Base-by-base conservation (phyloP, 2,888 invertebrate genomes). In the Eulithis testata region DNA sequence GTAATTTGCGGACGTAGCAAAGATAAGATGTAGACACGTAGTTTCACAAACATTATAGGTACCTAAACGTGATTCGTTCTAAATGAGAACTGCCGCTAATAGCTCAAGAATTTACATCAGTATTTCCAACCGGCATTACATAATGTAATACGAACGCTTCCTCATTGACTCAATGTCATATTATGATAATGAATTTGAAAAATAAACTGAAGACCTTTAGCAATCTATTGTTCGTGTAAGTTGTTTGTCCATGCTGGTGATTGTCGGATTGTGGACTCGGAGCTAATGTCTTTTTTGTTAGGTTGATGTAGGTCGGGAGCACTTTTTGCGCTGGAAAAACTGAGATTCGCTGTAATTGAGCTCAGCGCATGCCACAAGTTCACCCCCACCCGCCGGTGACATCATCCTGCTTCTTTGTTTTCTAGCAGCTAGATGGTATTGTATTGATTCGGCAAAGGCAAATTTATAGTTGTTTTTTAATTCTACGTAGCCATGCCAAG, bases 291-390 rank as follows among this genome's bases (percentile, higher is more conserved):
- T 79, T 87, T 85, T 85, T 86, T 85, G 80, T 75, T 63, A 76
- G 71, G 79, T 91, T 92, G 90, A 84, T 88, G 90, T 89, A 92
- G 92, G 92, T 92, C 91, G 87, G 79, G 87, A 63, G 78, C 73
- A 70, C 73, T 77, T 86, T 85, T 88, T 85, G 75, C 66, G 73
- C 64, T 76, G 80, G 76, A 87, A 89, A 89, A 89, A 87, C 76
- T 69, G 63, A 77, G 76, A 80, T 81, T 77, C 78, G 79, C 78
- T 77, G 78, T 72, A 76, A 79, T 78, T 75, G 77, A 77, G 78
- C 78, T 72, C 50, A 64, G 68, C 65, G 63, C 66, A 61, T 71
- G 63, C 68, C 69, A 65, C 72, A 66, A 74, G 71, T 73, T 51
- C 54, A 36, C 50, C 59, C 37, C 14, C 44, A 53, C 45, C 68